Base-by-base conservation (phyloP, 2,113 vertebrate genomes). In the Conger conger region DNA sequence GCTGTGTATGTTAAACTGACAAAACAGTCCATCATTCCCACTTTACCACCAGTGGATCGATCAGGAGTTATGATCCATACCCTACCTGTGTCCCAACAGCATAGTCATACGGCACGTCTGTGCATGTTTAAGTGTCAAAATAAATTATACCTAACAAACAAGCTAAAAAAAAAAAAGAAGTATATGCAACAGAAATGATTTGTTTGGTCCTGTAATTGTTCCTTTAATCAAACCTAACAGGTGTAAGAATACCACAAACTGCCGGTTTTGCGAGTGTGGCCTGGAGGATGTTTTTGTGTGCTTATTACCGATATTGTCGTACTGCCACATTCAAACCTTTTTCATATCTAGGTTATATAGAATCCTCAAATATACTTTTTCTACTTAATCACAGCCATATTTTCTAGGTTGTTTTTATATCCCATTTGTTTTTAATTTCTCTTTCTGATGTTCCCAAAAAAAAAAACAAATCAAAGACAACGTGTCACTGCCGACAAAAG, bases 351-450 rank as follows among this genome's bases (percentile, higher is more conserved):
- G 86, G 87, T 93, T 92, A 35, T 81, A 81, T 68, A 33, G 84
- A 88, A 88, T 89, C 88, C 89, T 90, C 89, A 87, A 90, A 85
- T 86, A 85, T 91, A 92, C 91, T 92, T 93, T 93, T 90, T 94
- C 80, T 82, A 85, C 63, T 92, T 93, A 93, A 90, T 92, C 93
- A 94, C 93, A 95, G 95, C 94, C 94, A 95, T 96, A 95, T 95
- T 94, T 94, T 94, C 88, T 94, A 94, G 91, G 91, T 94, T 93
- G 89, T 89, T 94, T 94, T 94, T 93, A 81, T 92, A 93, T 89
- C 87, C 89, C 93, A 93, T 82, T 94, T 89, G 88, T 90, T 93
- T 91, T 89, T 88, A 57, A 80, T 90, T 91, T 90, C 80, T 87
- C 86, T 86, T 89, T 88, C 87, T 82, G 84, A 7, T 90, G 84